Evolutionary conservation across 1,140 invertebrate species (phyloP).

Genomic region (Calliphora vicina): DNA sequence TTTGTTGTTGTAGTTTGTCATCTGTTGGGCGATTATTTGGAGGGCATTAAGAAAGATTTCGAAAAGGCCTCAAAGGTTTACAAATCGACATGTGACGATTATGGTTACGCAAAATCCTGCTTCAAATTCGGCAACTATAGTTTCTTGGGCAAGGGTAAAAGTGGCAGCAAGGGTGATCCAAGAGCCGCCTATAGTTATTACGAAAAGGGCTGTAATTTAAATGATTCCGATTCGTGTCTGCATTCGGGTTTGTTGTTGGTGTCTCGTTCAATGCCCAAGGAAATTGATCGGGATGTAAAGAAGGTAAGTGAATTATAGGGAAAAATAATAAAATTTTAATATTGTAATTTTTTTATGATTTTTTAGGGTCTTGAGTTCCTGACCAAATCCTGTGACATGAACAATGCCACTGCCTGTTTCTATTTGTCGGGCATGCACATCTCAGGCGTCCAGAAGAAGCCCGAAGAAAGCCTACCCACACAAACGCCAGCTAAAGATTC

Average conservation of each 20-base stretch:
- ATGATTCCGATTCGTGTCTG: conserved; percentile 75
- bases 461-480: conserved; percentile 49
- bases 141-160: conserved; percentile 70
- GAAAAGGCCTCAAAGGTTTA: conserved; percentile 81
- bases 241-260: conserved; percentile 77
- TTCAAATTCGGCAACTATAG: conserved; percentile 81
- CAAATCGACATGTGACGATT: conserved; percentile 85
- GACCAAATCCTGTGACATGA: conserved; percentile 74
- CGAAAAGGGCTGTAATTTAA: conserved; percentile 78
- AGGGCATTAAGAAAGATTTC: conserved; percentile 81
- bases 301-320: conserved; percentile 63
- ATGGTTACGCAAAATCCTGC: conserved; percentile 83
- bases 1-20: conserved; percentile 78
- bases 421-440: conserved; percentile 81
- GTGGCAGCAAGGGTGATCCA: conserved; percentile 65
- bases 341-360: too few relatives aligned
- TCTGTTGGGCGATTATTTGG: conserved; percentile 86
- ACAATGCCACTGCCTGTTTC: conserved; percentile 80
- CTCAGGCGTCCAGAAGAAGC: conserved; percentile 69
- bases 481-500: conserved; percentile 44
- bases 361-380: conserved; percentile 71
- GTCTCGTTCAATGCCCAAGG: conserved; percentile 64
- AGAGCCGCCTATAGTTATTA: conserved; percentile 75
- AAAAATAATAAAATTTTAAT: too few relatives aligned
- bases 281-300: conserved; percentile 66